These are phyloP conservation scores for Falcaria lacertinaria DNA, from an alignment of 2,888 invertebrate species.

Conservation along the genomic window DNA sequence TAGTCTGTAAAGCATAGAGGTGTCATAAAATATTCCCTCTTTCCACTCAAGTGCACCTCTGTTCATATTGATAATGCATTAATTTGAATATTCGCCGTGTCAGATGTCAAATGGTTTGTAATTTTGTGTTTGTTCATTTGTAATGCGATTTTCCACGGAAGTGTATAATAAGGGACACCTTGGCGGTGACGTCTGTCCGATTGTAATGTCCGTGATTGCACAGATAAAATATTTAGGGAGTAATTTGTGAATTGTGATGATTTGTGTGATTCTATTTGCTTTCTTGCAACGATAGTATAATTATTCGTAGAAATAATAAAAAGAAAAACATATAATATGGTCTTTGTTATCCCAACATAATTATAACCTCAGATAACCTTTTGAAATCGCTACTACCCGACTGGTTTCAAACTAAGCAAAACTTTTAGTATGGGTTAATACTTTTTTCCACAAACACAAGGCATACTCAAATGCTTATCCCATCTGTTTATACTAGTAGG, in stretches of 20 bases:
- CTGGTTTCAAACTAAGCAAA: no score
- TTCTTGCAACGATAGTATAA: no score
- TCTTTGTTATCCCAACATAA: no score
- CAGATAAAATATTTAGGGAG: slow-evolving; percentile 14
- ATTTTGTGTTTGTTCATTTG: slow-evolving; percentile 65
- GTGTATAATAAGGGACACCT: slow-evolving; percentile 29
- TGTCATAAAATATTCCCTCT: slow-evolving; percentile 59
- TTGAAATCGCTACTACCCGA: no score
- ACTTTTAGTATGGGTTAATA: no score
- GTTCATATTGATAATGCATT: slow-evolving; percentile 75
- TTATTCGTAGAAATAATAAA: no score
- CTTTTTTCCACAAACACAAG: no score
- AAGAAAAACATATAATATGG: no score
- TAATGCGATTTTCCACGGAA: slow-evolving; percentile 58
- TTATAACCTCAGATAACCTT: no score
- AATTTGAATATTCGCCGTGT: slow-evolving; percentile 80
- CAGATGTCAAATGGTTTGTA: slow-evolving; percentile 79
- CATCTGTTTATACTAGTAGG: no score
- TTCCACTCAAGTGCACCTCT: slow-evolving; percentile 67
- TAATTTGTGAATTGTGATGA: background rate
- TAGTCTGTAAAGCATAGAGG: slow-evolving; percentile 36
- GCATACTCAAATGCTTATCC: no score
- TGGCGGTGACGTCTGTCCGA: slow-evolving; percentile 16
- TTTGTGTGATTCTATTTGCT: no score
- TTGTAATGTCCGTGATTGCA: slow-evolving; percentile 6